Percentiles rank a stretch among this genome's conserved stretches.
phyloP scores from a whole-genome alignment of 2,888 invertebrate genomes.

The Tribolium freemani region DNA sequence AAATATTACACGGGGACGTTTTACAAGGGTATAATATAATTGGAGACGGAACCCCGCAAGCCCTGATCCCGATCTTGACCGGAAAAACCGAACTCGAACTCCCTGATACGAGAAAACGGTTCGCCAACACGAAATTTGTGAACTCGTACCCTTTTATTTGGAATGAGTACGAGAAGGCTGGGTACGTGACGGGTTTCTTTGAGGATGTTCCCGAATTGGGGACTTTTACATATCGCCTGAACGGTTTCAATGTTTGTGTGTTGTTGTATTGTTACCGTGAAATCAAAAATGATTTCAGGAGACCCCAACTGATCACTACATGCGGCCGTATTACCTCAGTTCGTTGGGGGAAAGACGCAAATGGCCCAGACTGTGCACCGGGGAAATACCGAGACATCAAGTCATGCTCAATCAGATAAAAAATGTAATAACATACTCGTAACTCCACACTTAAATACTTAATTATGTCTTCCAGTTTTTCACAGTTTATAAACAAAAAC shows the following conservation, averaged over 20 bases:
- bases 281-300: conserved; percentile 59
- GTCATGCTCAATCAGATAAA: conserved; percentile 76
- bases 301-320: conserved; percentile 92
- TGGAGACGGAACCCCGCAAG: conserved; percentile 90
- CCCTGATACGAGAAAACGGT: conserved; percentile 85
- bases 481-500: conserved; percentile 75
- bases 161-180: conserved; percentile 80
- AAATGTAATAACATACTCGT: conserved; percentile 74
- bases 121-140: conserved; percentile 75
- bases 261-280: too few relatives aligned
- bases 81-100: conserved; percentile 89
- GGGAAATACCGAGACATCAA: conserved; percentile 79
- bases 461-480: conserved; percentile 67
- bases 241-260: conserved; percentile 77
- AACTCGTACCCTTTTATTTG: conserved; percentile 90
- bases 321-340: conserved; percentile 84
- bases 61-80: conserved; percentile 88
- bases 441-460: background rate
- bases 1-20: conserved; percentile 74
- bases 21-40: conserved; percentile 86
- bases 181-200: conserved; percentile 85
- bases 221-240: conserved; percentile 91
- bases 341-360: conserved; percentile 72
- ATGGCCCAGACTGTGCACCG: conserved; percentile 76
- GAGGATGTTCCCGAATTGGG: conserved; percentile 90